Evolutionary conservation across 2,888 invertebrate species (phyloP), one percentile per base, ranked within the genome.

Genomic region (Pegoplata infirma): DNA sequence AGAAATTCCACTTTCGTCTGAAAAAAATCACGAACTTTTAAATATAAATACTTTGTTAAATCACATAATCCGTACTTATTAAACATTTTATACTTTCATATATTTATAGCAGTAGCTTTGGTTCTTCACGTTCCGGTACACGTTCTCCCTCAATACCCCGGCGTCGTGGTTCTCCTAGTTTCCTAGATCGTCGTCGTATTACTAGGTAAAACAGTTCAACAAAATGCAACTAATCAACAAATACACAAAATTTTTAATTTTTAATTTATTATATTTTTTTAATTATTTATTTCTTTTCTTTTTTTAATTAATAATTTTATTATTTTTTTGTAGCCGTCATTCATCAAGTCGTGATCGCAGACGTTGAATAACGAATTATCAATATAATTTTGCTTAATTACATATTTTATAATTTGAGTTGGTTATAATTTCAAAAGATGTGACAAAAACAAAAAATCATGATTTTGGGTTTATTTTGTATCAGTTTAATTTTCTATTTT

Each of bases 81-180:
- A 28, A 28, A 4, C 8, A 28, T 28, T 32, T 2, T 32, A 4
- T 32, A 10, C 10, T 32, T 32, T 32, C 32, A 10, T 32, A 10
- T 32, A 32, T 32, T 32, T 32, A 7, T 44, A 82, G 82, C 67
- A 76, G 82, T 47, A 88, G 86, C 68, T 86, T 83, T 16, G 87
- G 84, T 76, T 85, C 87, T 40, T 88, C 89, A 67, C 85, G 87
- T 68, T 86, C 89, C 10, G 91, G 93, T 82, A 94, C 94, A 73
- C 91, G 95, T 79, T 95, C 96, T 76, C 95, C 94, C n/a, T 97
- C 97, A 76, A 98, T 98, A 89, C 97, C 98, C 61, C 91, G 98
- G 72, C 93, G 98, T 78, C 94, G 95, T 84, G 98, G 98, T 49
- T 98, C 98, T 72, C 98, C 98, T 17, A 97, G 97, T 90, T 98